Conservation (phyloP, 2,888 invertebrate species). For the Ptychoptera contaminata region DNA sequence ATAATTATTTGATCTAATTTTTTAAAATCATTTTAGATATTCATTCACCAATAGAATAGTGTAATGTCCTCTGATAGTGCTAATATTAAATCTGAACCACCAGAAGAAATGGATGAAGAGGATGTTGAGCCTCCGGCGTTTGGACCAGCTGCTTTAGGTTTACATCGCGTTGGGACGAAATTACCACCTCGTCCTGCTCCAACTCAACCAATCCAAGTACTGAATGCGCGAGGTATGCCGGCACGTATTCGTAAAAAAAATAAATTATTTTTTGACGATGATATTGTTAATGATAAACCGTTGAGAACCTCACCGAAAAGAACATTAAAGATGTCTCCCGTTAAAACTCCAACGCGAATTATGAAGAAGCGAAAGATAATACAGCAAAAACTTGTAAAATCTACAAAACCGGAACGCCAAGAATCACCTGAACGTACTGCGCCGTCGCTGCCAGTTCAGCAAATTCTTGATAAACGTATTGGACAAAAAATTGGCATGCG, state of each 20-base stretch:
- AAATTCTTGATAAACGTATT: constrained; percentile 49
- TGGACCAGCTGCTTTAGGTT: constrained; percentile 63
- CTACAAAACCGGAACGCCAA: constrained; percentile 15
- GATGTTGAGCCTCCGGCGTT: constrained; percentile 54
- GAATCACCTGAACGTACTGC: not conserved
- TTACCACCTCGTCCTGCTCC: constrained; percentile 53
- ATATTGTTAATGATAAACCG: constrained; percentile 67
- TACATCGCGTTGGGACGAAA: constrained; percentile 65
- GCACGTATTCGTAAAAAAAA: constrained; percentile 82
- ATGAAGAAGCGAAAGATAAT: constrained; percentile 33
- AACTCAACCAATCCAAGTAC: constrained; percentile 56
- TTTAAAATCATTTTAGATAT: too few relatives aligned
- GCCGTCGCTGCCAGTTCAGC: not conserved
- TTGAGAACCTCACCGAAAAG: constrained; percentile 40
- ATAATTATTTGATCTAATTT: too few relatives aligned
- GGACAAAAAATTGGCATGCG: constrained; percentile 83
- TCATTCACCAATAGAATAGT: too few relatives aligned
- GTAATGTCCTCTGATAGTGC: too few relatives aligned
- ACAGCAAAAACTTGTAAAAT: constrained; percentile 28
- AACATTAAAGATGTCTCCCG: constrained; percentile 36
- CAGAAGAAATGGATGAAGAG: constrained; percentile 34
- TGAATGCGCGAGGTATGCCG: constrained; percentile 80
- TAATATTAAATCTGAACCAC: not conserved
- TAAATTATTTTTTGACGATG: constrained; percentile 76
- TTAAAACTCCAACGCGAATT: constrained; percentile 34